phyloP scores from a whole-genome alignment of 2,888 invertebrate species.

The Eurois occulta region DNA sequence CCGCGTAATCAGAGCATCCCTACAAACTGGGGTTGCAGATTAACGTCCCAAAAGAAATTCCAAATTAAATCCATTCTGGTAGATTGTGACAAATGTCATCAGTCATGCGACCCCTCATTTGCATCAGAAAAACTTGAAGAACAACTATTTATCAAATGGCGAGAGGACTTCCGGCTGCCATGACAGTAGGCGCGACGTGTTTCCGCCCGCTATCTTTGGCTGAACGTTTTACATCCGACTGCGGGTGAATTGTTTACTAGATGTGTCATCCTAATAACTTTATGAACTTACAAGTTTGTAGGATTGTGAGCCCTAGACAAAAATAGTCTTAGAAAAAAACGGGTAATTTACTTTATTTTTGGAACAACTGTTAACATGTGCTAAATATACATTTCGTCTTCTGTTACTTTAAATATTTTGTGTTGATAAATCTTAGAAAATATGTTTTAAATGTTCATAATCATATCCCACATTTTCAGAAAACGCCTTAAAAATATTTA shows the following conservation, averaged over 20 bases:
- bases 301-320: background rate
- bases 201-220: slow-evolving; percentile 88
- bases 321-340: background rate
- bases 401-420: background rate
- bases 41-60: slow-evolving; percentile 83
- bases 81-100: slow-evolving; percentile 90
- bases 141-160: slow-evolving; percentile 91
- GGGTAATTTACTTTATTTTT: background rate
- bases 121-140: slow-evolving; percentile 90
- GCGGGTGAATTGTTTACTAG: slow-evolving; percentile 63
- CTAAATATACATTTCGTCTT: background rate
- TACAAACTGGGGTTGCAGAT: slow-evolving; percentile 79
- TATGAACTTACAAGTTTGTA: background rate
- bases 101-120: slow-evolving; percentile 90
- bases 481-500: background rate
- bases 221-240: slow-evolving; percentile 74
- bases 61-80: slow-evolving; percentile 89
- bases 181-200: slow-evolving; percentile 89
- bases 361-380: background rate
- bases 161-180: slow-evolving; percentile 88
- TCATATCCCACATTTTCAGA: background rate
- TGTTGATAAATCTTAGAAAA: background rate
- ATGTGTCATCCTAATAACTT: slow-evolving; percentile 44
- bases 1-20: slow-evolving; percentile 63
- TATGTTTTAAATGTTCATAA: background rate